Evolutionary conservation across 2,888 invertebrate genomes (phyloP), one percentile per base, ranked within the genome.

Genomic region (Athrips mouffetella): DNA sequence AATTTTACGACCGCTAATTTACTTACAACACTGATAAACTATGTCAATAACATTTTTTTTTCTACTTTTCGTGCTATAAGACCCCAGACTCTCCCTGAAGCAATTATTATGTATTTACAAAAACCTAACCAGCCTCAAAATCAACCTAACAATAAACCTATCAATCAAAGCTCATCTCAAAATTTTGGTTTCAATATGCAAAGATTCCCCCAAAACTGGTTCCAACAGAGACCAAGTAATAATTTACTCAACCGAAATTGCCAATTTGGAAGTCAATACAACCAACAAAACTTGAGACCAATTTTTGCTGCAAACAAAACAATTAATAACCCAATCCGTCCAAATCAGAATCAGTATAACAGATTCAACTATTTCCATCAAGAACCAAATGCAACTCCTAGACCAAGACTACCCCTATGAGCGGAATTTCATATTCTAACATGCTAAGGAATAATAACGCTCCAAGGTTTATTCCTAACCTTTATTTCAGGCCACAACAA

Each of bases 71-170:
- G 45, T 10, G 21, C 33, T 16, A 45, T 40, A 23, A 10, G 21
- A 11, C 21, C 39, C 20, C 4, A 3, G 5, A 23, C 21, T 21
- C n/a, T 40, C 6, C 39, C 39, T 3, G 13, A 21, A 23, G 39
- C 39, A 8, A 45, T 37, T 27, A 37, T 45, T 6, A 25, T 27
- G 45, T 45, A 45, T 18, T 16, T 45, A 15, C 45, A 45, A 45
- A 45, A 45, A 45, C 45, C 16, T 10, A 45, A 35, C 37, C 16
- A 27, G n/a, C 4, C 27, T 1, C 33, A 45, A 18, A 16, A 10
- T 23, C 35, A 35, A 8, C 31, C 21, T 21, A 45, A n/a, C n/a
- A n/a, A 11, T 23, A 31, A 31, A 31, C 31, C 31, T 31, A 7
- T 33, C 18, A 37, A 37, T 4, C 18, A 37, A 37, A 16, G 3